Conservation (phyloP, 2,888 invertebrate species). For the Dorcus parallelipipedus region DNA sequence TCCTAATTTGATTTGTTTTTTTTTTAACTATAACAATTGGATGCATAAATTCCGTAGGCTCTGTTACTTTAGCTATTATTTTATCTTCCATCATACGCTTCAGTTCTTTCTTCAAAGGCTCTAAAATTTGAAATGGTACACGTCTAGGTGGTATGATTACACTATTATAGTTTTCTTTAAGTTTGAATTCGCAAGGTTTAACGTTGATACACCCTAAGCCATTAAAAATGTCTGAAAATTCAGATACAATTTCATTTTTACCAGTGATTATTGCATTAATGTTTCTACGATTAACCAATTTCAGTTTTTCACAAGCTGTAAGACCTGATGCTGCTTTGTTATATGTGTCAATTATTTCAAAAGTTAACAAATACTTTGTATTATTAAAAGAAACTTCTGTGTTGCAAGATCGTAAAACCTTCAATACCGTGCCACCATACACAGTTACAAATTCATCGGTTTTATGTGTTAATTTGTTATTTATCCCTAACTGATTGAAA, state of each 20-base stretch:
- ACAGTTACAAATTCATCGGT: not conserved
- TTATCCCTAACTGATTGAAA: conserved; percentile 6
- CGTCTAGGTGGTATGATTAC: conserved; percentile 2
- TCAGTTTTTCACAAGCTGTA: too few relatives aligned
- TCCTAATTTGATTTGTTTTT: conserved; percentile 13
- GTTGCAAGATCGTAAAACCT: not conserved
- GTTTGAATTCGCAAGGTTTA: conserved; percentile 10
- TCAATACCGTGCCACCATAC: conserved; percentile 1
- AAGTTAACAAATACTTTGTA: not conserved
- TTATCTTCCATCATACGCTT: conserved; percentile 14
- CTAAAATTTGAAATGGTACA: conserved; percentile 12
- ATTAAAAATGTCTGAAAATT: conserved; percentile 20
- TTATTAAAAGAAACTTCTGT: not conserved
- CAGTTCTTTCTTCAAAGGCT: too few relatives aligned
- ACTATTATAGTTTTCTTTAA: not conserved
- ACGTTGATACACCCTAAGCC: conserved; percentile 24
- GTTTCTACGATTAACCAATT: too few relatives aligned
- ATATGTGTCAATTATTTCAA: conserved; percentile 2
- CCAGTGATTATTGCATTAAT: too few relatives aligned
- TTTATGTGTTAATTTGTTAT: conserved; percentile 3
- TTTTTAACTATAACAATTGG: conserved; percentile 12
- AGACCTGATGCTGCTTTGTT: not conserved
- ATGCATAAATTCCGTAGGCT: conserved; percentile 13
- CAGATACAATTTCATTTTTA: conserved; percentile 3
- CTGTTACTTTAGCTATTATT: conserved; percentile 21